Percentiles rank a stretch among this genome's conserved stretches.
Evolutionary conservation across 2,888 invertebrate species (phyloP).

Genomic region (Catocala fraxini): DNA sequence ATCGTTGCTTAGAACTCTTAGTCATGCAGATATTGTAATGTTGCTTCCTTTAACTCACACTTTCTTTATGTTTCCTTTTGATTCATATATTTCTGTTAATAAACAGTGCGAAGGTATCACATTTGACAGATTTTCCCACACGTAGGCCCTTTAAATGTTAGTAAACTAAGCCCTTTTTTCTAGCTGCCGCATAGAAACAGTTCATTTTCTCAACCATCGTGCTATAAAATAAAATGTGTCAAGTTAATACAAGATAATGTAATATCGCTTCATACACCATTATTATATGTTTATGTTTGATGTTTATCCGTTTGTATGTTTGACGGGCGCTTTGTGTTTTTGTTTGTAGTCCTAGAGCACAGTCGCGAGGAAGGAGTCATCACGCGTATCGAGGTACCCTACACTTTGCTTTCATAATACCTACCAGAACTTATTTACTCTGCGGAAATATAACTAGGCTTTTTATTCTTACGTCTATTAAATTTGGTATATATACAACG

Average conservation of each 20-base stretch:
- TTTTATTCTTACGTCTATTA: no score
- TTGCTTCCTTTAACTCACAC: no score
- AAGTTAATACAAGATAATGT: conserved; percentile 16
- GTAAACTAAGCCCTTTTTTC: neutral
- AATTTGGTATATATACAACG: no score
- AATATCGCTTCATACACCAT: conserved; percentile 64
- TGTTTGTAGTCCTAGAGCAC: conserved; percentile 88
- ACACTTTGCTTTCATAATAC: conserved; percentile 81
- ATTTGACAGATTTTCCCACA: no score
- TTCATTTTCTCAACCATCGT: conserved; percentile 23
- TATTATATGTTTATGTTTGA: conserved; percentile 68
- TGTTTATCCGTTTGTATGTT: conserved; percentile 80
- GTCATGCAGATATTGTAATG: no score
- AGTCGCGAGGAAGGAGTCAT: conserved; percentile 88
- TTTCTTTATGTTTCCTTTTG: no score
- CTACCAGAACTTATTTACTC: conserved; percentile 5
- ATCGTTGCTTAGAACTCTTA: no score
- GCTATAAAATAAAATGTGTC: conserved; percentile 10
- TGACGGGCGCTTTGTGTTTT: conserved; percentile 85
- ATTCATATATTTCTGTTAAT: no score
- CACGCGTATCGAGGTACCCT: conserved; percentile 86
- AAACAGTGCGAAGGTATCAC: no score
- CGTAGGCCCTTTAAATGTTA: no score
- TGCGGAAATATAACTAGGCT: conserved; percentile 7
- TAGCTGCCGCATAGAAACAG: conserved; percentile 12